Conservation (phyloP, 2,113 vertebrate genomes). For the Circaetus gallicus region DNA sequence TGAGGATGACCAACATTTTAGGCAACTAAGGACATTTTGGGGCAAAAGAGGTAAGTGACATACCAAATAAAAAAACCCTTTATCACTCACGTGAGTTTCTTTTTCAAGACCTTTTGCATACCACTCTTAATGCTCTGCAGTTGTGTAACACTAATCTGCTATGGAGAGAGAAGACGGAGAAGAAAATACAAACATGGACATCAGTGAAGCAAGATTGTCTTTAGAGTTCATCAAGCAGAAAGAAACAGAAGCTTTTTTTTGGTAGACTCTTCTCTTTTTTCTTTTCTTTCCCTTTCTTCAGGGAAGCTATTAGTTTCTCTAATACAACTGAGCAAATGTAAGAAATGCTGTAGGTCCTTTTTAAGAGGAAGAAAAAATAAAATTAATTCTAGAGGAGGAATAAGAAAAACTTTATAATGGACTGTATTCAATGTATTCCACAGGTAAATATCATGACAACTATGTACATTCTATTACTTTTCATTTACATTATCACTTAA, state of each 20-base stretch:
- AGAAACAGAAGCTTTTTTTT: neutral
- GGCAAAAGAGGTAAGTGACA: rapidly evolving
- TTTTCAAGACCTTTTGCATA: neutral
- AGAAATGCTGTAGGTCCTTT: neutral
- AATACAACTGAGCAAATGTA: neutral
- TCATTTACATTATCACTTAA: neutral
- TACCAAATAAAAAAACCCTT: neutral
- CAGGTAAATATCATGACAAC: neutral
- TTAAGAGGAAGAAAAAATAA: neutral
- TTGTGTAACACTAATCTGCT: neutral
- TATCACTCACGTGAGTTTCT: neutral
- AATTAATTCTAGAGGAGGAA: neutral
- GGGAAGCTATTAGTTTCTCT: neutral
- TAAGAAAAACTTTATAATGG: neutral
- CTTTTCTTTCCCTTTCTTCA: neutral
- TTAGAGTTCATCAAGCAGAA: neutral
- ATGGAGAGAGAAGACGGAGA: neutral
- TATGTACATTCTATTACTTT: neutral
- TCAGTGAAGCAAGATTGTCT: neutral
- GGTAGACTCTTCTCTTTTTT: rapidly evolving
- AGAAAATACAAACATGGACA: neutral
- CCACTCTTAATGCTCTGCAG: neutral
- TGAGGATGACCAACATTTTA: neutral
- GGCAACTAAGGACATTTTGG: neutral
- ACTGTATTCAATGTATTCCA: neutral